Base-by-base conservation (phyloP, 2,797 vertebrate species). In the Gadopsis marmoratus region DNA sequence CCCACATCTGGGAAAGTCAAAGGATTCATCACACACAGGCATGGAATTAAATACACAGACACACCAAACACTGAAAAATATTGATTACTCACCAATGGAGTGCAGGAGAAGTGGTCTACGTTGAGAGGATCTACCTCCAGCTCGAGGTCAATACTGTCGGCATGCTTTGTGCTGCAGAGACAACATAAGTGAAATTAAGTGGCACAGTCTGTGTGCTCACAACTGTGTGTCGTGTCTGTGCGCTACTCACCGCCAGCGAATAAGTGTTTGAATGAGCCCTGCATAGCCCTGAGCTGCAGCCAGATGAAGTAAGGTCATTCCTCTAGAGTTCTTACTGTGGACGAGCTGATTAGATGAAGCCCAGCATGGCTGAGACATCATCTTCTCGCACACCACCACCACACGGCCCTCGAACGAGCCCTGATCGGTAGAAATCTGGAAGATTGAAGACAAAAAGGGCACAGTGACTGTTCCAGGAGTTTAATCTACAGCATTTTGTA, bases 51-150 rank as follows among this genome's bases (percentile, higher is more conserved):
- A 48, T 16, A 84, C 45, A 39, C 10, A 43, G 13, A 14, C 19
- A 58, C 7, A 48, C 7, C 39, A 50, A 37, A 37, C 35, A 37
- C 29, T 43, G 5, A 51, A 31, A 76, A 43, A n/a, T 43, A 61
- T 16, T 37, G 21, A 79, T 74, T 43, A 72, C 97, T 95, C 95
- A 99, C 98, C 95, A 99, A 91, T 41, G 98, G 98, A 48, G 98
- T 99, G 89, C 98, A 99, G 82, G 98, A 99, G 92, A 99, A 99
- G 94, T 99, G 98, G 92, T 99, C 98, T 54, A 99, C 98, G 3
- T 99, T 99, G 90, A 99, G 93, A 77, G 98, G 98, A 93, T 99
- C 98, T 37, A 99, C 98, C 90, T 99, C 98, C 83, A 99, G 94
- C 86, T 99, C 98, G 71, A 99, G 93, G 85, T 99, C 98, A 58